Evolutionary conservation across 1,140 invertebrate genomes (phyloP), one percentile per base, ranked within the genome.

Genomic region (Campoletis sonorensis): DNA sequence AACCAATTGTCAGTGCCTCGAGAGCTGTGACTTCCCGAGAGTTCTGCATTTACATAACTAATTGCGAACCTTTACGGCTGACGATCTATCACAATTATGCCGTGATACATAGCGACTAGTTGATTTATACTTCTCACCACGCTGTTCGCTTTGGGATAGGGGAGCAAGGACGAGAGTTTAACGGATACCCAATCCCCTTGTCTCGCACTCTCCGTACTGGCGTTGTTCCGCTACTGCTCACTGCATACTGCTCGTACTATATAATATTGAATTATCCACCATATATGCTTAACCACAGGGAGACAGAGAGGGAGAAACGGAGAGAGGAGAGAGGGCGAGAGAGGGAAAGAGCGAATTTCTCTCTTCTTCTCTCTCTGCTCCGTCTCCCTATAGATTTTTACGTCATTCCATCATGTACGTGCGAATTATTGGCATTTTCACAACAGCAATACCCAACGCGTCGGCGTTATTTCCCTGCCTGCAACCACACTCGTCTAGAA

Each of bases 111-210:
- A 27, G 72, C 72, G 45, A 27, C 72, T 54, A 30, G 72, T 75
- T 75, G 72, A 75, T 75, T 75, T 75, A 75, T 75, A 75, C 72
- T 75, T 75, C 72, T 75, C 72, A 75, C 72, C 72, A 75, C 72
- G 72, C 21, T 75, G 70, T 40, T 49, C 45, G 72, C 40, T 23
- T 64, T 64, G 15, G 61, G n/a, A 15, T 64, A 15, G 67, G 13
- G 27, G 27, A 70, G n/a, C 8, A 27, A 33, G 67, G 30, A 16
- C 10, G 26, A 70, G 30, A 15, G 67, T 64, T 70, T 70, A 70
- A 33, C 67, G 27, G 67, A 70, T 70, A 30, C 18, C 27, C 67
- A 70, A 70, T 30, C 67, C 67, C 27, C 26, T 70, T 33, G 67
- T 70, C 67, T 33, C 26, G 67, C 67, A 70, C 67, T 70, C 67